Evolutionary conservation across 1,140 invertebrate genomes (phyloP).

Genomic region (Ceratina calcarata): DNA sequence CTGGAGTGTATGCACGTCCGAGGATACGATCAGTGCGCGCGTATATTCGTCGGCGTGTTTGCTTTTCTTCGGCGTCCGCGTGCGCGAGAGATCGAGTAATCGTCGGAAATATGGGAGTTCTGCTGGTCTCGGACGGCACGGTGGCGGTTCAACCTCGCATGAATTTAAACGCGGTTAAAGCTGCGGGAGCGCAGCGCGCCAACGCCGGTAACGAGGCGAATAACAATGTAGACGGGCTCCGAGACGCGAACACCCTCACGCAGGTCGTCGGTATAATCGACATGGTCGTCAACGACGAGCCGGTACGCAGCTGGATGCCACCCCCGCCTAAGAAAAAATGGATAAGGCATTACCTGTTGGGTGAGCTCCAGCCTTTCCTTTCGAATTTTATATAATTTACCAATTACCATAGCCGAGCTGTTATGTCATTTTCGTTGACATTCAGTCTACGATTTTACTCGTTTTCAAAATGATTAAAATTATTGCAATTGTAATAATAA

Average conservation of each 20-base stretch:
- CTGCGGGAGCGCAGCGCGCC: constrained; percentile 26
- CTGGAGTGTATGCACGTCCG: too few species aligned
- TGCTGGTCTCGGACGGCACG: constrained; percentile 72
- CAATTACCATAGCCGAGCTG: not conserved
- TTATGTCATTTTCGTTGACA: too few species aligned
- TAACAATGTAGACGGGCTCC: constrained; percentile 59
- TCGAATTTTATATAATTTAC: not conserved
- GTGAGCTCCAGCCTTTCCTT: constrained; percentile 66
- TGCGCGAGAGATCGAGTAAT: not conserved
- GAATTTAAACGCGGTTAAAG: constrained; percentile 57
- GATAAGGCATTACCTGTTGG: constrained; percentile 85
- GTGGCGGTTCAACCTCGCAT: constrained; percentile 66
- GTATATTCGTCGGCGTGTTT: not conserved
- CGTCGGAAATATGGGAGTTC: constrained; percentile 73
- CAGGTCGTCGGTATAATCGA: constrained; percentile 60
- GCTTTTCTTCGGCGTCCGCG: too few species aligned
- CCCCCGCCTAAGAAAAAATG: constrained; percentile 87
- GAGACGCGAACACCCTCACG: constrained; percentile 59
- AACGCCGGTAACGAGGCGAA: constrained; percentile 51
- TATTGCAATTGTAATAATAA: too few species aligned
- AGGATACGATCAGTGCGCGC: too few species aligned
- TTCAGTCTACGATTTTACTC: too few species aligned
- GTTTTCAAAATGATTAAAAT: too few species aligned
- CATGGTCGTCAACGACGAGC: constrained; percentile 56
- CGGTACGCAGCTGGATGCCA: constrained; percentile 72